These are phyloP conservation scores for Drosophila littoralis DNA, from an alignment of 1,140 invertebrate species.

Conservation along the genomic window DNA sequence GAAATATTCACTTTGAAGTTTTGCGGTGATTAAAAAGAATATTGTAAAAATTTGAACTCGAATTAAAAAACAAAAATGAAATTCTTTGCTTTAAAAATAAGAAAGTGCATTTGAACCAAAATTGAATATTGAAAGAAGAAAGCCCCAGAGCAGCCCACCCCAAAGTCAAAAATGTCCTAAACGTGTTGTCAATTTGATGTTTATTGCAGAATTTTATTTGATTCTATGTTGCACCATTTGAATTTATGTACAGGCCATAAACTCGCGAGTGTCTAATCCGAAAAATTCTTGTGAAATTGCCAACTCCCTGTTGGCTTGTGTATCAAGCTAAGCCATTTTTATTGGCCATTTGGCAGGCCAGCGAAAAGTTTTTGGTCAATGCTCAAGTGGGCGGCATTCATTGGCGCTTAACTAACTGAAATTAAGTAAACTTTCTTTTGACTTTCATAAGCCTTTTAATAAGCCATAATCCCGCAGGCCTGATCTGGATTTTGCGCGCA, in stretches of 20 bases:
- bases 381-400: slow-evolving; percentile 78
- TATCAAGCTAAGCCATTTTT: slow-evolving; percentile 57
- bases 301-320: slow-evolving; percentile 50
- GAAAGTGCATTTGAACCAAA: slow-evolving; percentile 7
- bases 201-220: slow-evolving; percentile 81
- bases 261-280: slow-evolving; percentile 65
- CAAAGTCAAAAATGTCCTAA: slow-evolving; percentile 38
- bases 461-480: slow-evolving; percentile 77
- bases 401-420: slow-evolving; percentile 81
- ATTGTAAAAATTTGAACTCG: not conserved
- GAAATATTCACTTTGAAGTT: slow-evolving; percentile 23
- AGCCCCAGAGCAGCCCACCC: not conserved
- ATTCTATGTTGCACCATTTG: slow-evolving; percentile 72
- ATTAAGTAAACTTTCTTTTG: slow-evolving; percentile 83
- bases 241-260: slow-evolving; percentile 74
- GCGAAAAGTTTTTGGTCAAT: slow-evolving; percentile 67
- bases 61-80: slow-evolving; percentile 2
- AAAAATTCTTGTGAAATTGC: slow-evolving; percentile 73
- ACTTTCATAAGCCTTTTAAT: slow-evolving; percentile 83
- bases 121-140: slow-evolving; percentile 46
- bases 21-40: slow-evolving; percentile 36
- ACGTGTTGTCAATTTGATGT: slow-evolving; percentile 79
- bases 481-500: slow-evolving; percentile 51
- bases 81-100: slow-evolving; percentile 17
- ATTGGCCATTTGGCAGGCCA: slow-evolving; percentile 72